Conservation (phyloP, 2,888 invertebrate species). For the Meghimatium bilineatum region DNA sequence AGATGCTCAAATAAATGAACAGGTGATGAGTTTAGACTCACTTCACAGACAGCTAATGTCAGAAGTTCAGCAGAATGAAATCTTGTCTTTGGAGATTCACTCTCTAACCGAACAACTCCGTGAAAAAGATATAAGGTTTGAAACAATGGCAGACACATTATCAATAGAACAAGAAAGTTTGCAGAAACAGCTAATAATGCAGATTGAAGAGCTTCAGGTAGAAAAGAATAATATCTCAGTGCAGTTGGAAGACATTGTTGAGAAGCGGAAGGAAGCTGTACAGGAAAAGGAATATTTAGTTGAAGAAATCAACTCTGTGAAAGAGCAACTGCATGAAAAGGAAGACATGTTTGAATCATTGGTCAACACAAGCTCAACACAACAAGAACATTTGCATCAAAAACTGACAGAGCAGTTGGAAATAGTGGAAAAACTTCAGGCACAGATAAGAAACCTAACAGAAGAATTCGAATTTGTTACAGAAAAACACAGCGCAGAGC, state of each 20-base stretch:
- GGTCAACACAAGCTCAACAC: constrained; percentile 34
- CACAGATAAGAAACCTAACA: constrained; percentile 5
- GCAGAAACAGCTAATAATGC: constrained; percentile 21
- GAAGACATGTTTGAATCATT: constrained; percentile 42
- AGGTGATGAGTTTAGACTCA: constrained; percentile 14
- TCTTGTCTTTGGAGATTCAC: background rate
- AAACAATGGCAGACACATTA: constrained; percentile 39
- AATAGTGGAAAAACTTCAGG: constrained; percentile 18
- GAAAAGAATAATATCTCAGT: constrained; percentile 40
- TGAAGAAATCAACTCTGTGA: constrained; percentile 32
- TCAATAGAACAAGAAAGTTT: constrained; percentile 42
- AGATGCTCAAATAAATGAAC: constrained; percentile 25
- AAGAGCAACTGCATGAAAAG: constrained; percentile 52
- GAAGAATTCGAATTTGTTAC: constrained; percentile 17
- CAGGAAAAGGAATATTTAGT: constrained; percentile 53
- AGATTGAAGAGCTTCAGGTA: constrained; percentile 23
- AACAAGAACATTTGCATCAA: constrained; percentile 37
- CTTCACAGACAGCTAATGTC: background rate
- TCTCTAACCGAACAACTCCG: constrained; percentile 53
- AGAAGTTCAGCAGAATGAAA: constrained; percentile 17
- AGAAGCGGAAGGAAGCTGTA: constrained; percentile 59
- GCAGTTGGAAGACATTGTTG: constrained; percentile 40
- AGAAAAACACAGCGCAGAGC: constrained; percentile 59
- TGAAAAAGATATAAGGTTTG: constrained; percentile 43
- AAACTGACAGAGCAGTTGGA: constrained; percentile 29